These are phyloP conservation scores for Desmodus rotundus DNA, from an alignment of 2,113 vertebrate genomes.

Conservation along the genomic window DNA sequence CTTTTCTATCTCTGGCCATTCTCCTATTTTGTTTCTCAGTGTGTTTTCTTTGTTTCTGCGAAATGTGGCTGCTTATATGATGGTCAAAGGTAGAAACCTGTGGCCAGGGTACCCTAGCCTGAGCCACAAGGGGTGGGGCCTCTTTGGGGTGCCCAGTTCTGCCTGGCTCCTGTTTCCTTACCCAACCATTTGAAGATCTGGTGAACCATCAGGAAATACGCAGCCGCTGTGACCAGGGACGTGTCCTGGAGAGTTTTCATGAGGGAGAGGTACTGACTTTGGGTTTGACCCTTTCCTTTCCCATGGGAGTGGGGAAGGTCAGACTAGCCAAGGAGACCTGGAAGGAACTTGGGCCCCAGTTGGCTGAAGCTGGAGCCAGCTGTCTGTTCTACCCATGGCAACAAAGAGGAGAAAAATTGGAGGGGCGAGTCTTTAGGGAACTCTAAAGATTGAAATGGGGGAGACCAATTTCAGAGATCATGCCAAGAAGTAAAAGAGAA, in stretches of 20 bases:
- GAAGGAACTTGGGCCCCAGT: neutral
- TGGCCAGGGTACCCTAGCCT: neutral
- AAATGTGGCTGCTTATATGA: neutral
- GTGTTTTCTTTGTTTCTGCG: neutral
- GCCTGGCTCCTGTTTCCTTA: neutral
- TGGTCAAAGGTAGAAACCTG: neutral
- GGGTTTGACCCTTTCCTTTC: neutral
- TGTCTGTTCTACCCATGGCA: neutral
- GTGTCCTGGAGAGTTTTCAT: neutral
- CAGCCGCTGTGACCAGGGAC: neutral
- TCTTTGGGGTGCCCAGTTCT: neutral
- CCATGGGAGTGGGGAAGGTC: neutral
- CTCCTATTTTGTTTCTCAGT: neutral
- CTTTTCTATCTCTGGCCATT: neutral
- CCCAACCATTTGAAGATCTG: neutral
- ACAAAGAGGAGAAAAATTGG: neutral
- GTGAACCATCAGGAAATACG: neutral
- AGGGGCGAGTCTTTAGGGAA: neutral
- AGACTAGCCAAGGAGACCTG: neutral
- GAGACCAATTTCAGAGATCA: neutral
- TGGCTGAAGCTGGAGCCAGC: neutral
- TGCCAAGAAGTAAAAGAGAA: neutral
- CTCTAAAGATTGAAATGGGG: neutral
- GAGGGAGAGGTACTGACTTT: neutral
- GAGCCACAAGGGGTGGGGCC: neutral